Conservation (phyloP, 2,113 vertebrate species). For the Dolichallabes microphthalmus region DNA sequence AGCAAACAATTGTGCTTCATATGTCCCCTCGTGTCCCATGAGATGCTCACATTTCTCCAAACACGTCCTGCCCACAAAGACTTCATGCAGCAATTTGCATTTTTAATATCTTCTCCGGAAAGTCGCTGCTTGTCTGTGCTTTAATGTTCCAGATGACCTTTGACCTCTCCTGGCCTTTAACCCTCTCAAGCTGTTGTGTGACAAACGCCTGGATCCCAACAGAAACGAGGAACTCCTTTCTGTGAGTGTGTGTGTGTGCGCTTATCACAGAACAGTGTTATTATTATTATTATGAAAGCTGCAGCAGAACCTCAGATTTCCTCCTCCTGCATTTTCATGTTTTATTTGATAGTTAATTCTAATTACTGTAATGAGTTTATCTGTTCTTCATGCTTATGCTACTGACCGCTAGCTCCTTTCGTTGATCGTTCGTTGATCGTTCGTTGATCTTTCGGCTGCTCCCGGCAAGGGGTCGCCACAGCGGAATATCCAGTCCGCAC, state of each 20-base stretch:
- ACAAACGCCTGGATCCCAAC: background rate
- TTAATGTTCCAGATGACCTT: conserved; percentile 40
- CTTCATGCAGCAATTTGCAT: conserved; percentile 51
- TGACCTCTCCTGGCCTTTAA: conserved; percentile 16
- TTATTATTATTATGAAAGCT: background rate
- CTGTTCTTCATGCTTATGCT: background rate
- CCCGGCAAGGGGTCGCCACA: too few species aligned
- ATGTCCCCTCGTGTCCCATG: conserved; percentile 46
- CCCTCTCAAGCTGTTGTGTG: conserved; percentile 26
- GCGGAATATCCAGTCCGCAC: too few species aligned
- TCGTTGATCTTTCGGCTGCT: too few species aligned
- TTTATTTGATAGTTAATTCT: background rate
- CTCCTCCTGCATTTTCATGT: background rate
- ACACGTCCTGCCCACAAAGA: conserved; percentile 40
- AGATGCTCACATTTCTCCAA: conserved; percentile 40
- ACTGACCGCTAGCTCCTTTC: background rate
- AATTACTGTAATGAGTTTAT: background rate
- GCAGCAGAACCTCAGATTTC: background rate
- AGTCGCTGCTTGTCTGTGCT: background rate
- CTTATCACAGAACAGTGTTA: background rate
- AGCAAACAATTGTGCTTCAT: conserved; percentile 35
- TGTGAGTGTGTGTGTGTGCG: background rate
- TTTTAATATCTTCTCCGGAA: conserved; percentile 48
- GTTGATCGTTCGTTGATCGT: too few species aligned
- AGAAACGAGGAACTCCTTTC: background rate